These are phyloP conservation scores for Zaprionus lachaisei DNA, from an alignment of 1,140 invertebrate genomes.

Conservation along the genomic window DNA sequence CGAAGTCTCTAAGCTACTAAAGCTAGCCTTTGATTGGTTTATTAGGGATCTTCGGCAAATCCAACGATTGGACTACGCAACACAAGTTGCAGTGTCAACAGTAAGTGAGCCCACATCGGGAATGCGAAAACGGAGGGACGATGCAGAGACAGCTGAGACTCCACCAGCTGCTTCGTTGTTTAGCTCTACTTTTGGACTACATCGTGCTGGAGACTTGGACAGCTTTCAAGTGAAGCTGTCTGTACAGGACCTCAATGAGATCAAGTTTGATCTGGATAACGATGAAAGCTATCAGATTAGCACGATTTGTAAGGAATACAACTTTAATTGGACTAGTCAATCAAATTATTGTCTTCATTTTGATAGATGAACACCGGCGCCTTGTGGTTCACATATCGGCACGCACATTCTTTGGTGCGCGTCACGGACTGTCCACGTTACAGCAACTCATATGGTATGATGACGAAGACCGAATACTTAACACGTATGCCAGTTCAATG, in stretches of 20 bases:
- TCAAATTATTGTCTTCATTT: background rate
- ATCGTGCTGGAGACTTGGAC: constrained; percentile 82
- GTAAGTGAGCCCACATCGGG: constrained; percentile 43
- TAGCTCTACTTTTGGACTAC: constrained; percentile 54
- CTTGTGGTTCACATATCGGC: constrained; percentile 88
- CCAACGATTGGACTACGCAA: constrained; percentile 60
- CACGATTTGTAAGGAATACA: constrained; percentile 84
- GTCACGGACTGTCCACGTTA: constrained; percentile 92
- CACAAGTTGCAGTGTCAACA: constrained; percentile 16
- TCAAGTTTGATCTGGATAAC: constrained; percentile 87
- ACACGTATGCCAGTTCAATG: constrained; percentile 86
- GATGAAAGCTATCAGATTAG: constrained; percentile 91
- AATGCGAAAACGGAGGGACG: constrained; percentile 4
- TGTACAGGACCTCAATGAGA: constrained; percentile 85
- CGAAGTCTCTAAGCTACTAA: constrained; percentile 67
- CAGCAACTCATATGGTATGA: constrained; percentile 92
- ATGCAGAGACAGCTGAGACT: constrained; percentile 9
- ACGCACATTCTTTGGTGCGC: constrained; percentile 90
- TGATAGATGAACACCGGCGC: constrained; percentile 83
- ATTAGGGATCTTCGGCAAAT: constrained; percentile 74
- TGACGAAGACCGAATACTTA: constrained; percentile 87
- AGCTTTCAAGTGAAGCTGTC: constrained; percentile 85
- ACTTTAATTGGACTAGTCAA: background rate
- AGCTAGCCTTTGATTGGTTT: constrained; percentile 73
- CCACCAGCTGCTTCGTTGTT: constrained; percentile 45